Base-by-base conservation (phyloP, 1,140 invertebrate species). In the Wasmannia auropunctata region DNA sequence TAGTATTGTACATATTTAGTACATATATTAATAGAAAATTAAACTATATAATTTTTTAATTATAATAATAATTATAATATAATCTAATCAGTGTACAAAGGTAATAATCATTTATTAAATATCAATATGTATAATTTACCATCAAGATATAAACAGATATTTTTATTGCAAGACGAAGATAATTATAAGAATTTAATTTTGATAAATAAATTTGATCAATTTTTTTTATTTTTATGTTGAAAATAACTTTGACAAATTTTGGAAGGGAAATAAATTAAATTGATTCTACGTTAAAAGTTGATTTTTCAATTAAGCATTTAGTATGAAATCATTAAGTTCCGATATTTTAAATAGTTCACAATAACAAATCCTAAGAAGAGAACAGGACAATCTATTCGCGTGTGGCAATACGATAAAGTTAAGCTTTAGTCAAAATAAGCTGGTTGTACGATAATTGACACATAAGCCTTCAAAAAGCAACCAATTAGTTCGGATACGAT, bases 401-500 rank as follows among this genome's bases (percentile, higher is more conserved):
- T 60, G 25, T 74, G 85, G 63, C 65, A 88, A 28, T 49, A 25
- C 65, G 74, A 56, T 67, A 75, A 87, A 89, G 72, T 90, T 79
- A 60, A 86, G 65, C 67, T 86, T 46, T 72, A 86, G 76, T 90
- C 51, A 63, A 87, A 87, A 86, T 83, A 85, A 79, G 25, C 69
- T 90, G 77, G 80, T 75, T 80, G 65, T 87, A 37, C 76, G 75
- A 25, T 90, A 90, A 90, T 88, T 75, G 88, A 86, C 77, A 86
- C 49, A 65, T 83, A 84, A 86, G 54, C 74, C 25, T 54, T 88
- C 67, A 84, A 90, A 90, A 86, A 87, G 60, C 77, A 67, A 56
- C 79, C 84, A 88, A 91, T 91, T 91, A 86, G 46, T 90, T 91
- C 40, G 37, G 34, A 83, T 83, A 75, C 46, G 76, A 91, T 88